Evolutionary conservation across 2,888 invertebrate species (phyloP).

Genomic region (Invenusta paracnida): DNA sequence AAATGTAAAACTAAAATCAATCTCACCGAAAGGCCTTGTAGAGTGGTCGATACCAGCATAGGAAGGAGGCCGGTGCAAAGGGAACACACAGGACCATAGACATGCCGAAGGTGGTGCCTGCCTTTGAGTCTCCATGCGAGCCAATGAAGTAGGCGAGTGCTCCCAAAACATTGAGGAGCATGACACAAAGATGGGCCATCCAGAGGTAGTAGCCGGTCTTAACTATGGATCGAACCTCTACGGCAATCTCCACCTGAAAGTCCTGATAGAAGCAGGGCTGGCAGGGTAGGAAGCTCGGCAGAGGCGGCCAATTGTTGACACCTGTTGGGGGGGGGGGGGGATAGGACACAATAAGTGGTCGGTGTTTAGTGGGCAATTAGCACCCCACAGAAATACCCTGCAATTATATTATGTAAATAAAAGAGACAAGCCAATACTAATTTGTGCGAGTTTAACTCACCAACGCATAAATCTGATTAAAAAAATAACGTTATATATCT

Average conservation of each 20-base stretch:
- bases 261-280: slow-evolving; percentile 99
- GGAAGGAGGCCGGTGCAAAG: slow-evolving; percentile 90
- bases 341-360: too few relatives aligned
- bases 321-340: too few relatives aligned
- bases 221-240: slow-evolving; percentile 92
- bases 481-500: too few relatives aligned
- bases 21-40: slow-evolving; percentile 81
- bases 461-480: too few relatives aligned
- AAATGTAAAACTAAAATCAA: too few relatives aligned
- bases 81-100: slow-evolving; percentile 80
- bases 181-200: slow-evolving; percentile 64
- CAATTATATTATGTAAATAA: too few relatives aligned
- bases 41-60: slow-evolving; percentile 97
- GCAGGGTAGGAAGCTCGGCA: slow-evolving; percentile 76
- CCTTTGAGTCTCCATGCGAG: slow-evolving; percentile 47
- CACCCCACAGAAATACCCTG: too few relatives aligned
- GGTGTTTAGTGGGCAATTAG: too few relatives aligned
- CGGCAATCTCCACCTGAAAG: slow-evolving; percentile 93
- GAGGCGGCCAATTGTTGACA: slow-evolving; percentile 91
- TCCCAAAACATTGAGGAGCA: slow-evolving; percentile 62
- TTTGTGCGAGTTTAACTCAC: too few relatives aligned
- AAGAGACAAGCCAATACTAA: too few relatives aligned
- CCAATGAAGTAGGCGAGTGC: slow-evolving; percentile 73
- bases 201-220: slow-evolving; percentile 88
- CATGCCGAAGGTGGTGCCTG: slow-evolving; percentile 74